Evolutionary conservation across 2,797 vertebrate genomes (phyloP).

Genomic region (Jordanella pulchra): DNA sequence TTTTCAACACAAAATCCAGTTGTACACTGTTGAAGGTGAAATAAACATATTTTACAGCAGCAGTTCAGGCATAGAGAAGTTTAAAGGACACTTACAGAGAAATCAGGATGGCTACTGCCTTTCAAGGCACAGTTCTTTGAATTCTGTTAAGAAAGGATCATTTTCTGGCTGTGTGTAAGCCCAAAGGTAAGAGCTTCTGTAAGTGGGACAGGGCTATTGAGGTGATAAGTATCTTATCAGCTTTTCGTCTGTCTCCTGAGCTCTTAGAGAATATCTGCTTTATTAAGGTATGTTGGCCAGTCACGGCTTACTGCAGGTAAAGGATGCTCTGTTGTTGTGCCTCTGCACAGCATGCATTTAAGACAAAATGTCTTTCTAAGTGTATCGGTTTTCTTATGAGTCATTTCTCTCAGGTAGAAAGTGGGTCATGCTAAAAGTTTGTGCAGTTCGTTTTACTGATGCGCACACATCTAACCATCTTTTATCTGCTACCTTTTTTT

Average conservation of each 20-base stretch:
- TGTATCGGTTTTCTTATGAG: slow-evolving; percentile 29
- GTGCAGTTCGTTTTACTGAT: slow-evolving; percentile 22
- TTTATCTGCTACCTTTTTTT: slow-evolving; percentile 18
- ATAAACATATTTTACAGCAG: not conserved
- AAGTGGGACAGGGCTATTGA: slow-evolving; percentile 57
- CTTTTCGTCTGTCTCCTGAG: slow-evolving; percentile 65
- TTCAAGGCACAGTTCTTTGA: slow-evolving; percentile 2
- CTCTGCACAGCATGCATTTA: slow-evolving; percentile 7
- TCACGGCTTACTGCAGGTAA: slow-evolving; percentile 54
- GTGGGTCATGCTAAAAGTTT: slow-evolving; percentile 20
- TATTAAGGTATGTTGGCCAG: slow-evolving; percentile 61
- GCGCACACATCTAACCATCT: slow-evolving; percentile 8
- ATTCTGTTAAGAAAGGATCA: slow-evolving; percentile 56
- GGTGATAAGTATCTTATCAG: slow-evolving; percentile 76
- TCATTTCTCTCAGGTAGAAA: slow-evolving; percentile 34
- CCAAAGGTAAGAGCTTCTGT: slow-evolving; percentile 50
- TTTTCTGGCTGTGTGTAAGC: slow-evolving; percentile 56
- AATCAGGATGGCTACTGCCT: slow-evolving; percentile 33
- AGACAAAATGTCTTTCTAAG: slow-evolving; percentile 13
- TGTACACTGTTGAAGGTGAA: not conserved
- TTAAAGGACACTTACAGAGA: slow-evolving; percentile 13
- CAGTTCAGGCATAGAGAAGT: slow-evolving; percentile 5
- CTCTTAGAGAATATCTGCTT: slow-evolving; percentile 59
- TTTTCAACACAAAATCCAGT: not conserved
- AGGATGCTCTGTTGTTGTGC: slow-evolving; percentile 32